Conservation (phyloP, 2,888 invertebrate species). For the Nemotelus nigrinus region DNA sequence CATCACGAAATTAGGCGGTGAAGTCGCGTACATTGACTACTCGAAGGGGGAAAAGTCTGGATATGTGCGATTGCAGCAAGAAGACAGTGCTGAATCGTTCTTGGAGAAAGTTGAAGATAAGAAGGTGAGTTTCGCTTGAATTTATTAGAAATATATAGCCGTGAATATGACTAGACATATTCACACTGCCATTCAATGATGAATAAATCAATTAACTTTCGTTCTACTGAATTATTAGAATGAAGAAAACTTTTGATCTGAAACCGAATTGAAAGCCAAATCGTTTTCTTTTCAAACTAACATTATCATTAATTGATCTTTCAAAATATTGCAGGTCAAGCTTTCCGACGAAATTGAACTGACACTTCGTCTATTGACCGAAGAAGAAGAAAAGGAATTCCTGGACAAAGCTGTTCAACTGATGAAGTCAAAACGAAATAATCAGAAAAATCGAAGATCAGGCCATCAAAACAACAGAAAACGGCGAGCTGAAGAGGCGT, state of each 20-base stretch:
- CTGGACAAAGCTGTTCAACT: slow-evolving; percentile 72
- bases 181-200: too few species aligned
- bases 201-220: too few species aligned
- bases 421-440: slow-evolving; percentile 69
- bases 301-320: too few species aligned
- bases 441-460: slow-evolving; percentile 59
- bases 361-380: slow-evolving; percentile 70
- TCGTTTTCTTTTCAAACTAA: too few species aligned
- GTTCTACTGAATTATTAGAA: too few species aligned
- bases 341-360: slow-evolving; percentile 66
- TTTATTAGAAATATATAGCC: neutral
- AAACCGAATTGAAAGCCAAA: too few species aligned
- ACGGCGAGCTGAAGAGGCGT: slow-evolving; percentile 13
- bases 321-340: slow-evolving; percentile 66
- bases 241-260: too few species aligned
- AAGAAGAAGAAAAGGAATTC: slow-evolving; percentile 77
- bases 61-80: slow-evolving; percentile 76
- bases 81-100: slow-evolving; percentile 74
- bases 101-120: slow-evolving; percentile 72
- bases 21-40: slow-evolving; percentile 80
- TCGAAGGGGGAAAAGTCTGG: slow-evolving; percentile 78
- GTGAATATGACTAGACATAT: too few species aligned
- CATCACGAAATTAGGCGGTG: slow-evolving; percentile 63
- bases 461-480: slow-evolving; percentile 1
- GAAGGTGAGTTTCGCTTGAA: slow-evolving; percentile 65